A percentile compares a stretch with the other conserved stretches of the same genome.
Evolutionary conservation across 2,113 vertebrate genomes (phyloP).

Genomic region (Neofelis nebulosa): DNA sequence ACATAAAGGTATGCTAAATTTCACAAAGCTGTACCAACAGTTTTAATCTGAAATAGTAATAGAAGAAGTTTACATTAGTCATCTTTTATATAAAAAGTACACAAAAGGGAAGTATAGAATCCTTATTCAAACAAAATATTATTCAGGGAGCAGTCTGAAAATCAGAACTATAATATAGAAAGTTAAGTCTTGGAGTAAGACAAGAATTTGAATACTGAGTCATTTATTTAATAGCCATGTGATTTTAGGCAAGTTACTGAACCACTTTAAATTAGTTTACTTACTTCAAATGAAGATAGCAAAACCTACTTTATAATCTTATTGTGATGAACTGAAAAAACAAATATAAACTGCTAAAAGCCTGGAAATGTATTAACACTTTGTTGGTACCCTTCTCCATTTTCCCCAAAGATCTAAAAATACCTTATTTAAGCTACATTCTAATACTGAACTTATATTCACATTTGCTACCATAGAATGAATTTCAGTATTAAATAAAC

Average conservation of each 20-base stretch:
- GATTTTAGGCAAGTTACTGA: background rate
- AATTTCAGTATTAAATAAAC: background rate
- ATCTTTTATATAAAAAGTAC: background rate
- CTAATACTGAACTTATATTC: background rate
- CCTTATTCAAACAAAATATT: conserved; percentile 3
- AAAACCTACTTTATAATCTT: background rate
- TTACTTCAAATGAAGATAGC: background rate
- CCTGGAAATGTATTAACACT: background rate
- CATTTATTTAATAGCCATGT: background rate
- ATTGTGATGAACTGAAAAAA: background rate
- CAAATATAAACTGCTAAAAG: background rate
- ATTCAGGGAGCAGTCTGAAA: background rate
- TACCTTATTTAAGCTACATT: background rate
- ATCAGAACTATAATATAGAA: background rate
- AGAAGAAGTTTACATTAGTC: background rate
- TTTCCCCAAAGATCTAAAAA: conserved; percentile 26
- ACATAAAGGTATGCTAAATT: background rate
- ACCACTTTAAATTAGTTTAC: background rate
- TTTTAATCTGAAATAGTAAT: conserved; percentile 15
- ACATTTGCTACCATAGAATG: background rate
- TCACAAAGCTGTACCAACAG: background rate
- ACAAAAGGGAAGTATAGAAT: background rate
- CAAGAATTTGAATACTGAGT: background rate
- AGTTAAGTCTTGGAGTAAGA: background rate
- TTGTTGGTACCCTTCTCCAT: background rate